Evolutionary conservation across 2,113 vertebrate species (phyloP), one percentile per base, ranked within the genome.

Genomic region (Tenrec ecaudatus): DNA sequence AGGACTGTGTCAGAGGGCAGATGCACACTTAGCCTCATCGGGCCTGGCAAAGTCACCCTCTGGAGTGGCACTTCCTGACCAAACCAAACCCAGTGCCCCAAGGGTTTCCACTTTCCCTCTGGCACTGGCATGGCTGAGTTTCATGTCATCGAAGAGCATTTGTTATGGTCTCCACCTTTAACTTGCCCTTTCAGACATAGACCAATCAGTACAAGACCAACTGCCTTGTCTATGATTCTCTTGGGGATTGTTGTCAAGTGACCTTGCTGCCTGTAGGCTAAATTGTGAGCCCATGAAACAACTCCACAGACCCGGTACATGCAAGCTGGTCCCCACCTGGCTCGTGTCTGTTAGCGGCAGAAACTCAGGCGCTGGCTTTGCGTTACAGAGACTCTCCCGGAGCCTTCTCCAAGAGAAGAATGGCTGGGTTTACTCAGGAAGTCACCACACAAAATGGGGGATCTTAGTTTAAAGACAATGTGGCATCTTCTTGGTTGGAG

Each of bases 381-480:
- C 57, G 36, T 38, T 91, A 78, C 85, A 40, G 27, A 83, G 53
- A 82, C 60, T n/a, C 38, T 77, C 15, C 36, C 2, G 53, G 3
- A 23, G 53, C 6, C 47, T 85, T 80, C 3, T 15, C 27, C 36
- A 47, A 5, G 16, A 10, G 17, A 38, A 66, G 22, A 31, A 33
- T 64, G 33, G 58, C 25, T 58, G 22, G 10, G 8, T 73, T 64
- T 53, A 71, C 66, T 43, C 27, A 33, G 40, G 38, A 71, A 84
- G n/a, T 60, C 36, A 77, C 77, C 9, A 58, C 20, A 76, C 29
- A 82, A 29, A 68, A 73, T 57, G 23, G 6, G 40, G 15, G 8
- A 31, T 11, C 25, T 82, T 71, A 53, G 77, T 78, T 53, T 86
- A 71, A 92, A 89, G 47, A 87, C 4, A 76, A 78, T 86, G 60